A percentile compares a stretch with the other conserved stretches of the same genome.
Conservation (phyloP, 2,113 vertebrate species). For the Sorex araneus region DNA sequence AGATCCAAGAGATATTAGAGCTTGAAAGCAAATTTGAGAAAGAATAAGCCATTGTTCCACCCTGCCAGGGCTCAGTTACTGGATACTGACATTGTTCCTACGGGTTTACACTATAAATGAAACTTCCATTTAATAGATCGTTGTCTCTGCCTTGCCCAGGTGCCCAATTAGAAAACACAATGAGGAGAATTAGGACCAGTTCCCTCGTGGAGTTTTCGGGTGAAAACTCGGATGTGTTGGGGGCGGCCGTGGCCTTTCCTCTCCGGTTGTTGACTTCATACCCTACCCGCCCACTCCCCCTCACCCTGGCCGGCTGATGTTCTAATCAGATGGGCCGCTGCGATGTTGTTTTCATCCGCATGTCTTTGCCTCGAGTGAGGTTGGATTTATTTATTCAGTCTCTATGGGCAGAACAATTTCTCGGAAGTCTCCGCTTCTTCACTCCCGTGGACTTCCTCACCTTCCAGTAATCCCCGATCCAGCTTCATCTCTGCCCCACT, state of each 20-base stretch:
- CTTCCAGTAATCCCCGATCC: background rate
- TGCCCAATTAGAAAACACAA: background rate
- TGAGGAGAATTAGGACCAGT: background rate
- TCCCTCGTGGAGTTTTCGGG: too few relatives aligned
- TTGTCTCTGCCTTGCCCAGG: background rate
- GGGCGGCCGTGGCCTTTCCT: background rate
- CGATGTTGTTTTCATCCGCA: background rate
- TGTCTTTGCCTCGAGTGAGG: background rate
- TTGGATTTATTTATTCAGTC: background rate
- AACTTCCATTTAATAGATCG: background rate
- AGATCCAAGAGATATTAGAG: background rate
- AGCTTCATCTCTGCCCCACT: too few relatives aligned
- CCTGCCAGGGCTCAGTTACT: background rate
- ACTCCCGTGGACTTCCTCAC: background rate
- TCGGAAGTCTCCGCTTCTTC: background rate
- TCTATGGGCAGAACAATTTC: background rate
- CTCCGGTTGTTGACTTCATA: constrained; percentile 1
- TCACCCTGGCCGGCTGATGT: background rate
- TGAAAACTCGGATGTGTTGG: background rate
- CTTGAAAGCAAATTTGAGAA: background rate
- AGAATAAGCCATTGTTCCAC: background rate
- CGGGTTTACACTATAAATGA: background rate
- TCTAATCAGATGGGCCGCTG: background rate
- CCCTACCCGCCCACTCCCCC: background rate
- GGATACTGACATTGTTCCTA: background rate